These are phyloP conservation scores for Drosophila flavopinicola DNA, from an alignment of 2,888 invertebrate species.

Conservation along the genomic window DNA sequence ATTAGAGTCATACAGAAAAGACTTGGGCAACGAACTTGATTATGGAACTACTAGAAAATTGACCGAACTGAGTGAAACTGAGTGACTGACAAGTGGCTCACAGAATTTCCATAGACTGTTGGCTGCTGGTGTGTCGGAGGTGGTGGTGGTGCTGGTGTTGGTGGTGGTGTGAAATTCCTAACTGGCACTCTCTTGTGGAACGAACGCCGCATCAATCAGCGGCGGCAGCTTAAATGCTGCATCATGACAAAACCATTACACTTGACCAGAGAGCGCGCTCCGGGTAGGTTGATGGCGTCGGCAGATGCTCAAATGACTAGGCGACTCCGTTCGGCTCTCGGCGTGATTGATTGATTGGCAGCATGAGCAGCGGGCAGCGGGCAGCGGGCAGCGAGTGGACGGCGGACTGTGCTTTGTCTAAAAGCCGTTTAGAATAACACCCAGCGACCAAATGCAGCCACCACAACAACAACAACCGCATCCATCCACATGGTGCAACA, in stretches of 20 bases:
- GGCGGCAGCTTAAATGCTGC: slow-evolving; percentile 81
- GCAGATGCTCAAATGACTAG: slow-evolving; percentile 80
- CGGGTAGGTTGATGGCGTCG: slow-evolving; percentile 55
- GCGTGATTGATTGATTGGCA: slow-evolving; percentile 82
- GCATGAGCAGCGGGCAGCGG: slow-evolving; percentile 73
- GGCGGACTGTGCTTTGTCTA: slow-evolving; percentile 69
- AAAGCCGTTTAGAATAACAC: slow-evolving; percentile 80
- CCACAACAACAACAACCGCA: slow-evolving; percentile 18
- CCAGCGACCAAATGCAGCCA: slow-evolving; percentile 42
- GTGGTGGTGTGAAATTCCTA: slow-evolving; percentile 74
- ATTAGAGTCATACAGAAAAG: slow-evolving; percentile 30
- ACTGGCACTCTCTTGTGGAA: slow-evolving; percentile 67
- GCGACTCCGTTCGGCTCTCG: slow-evolving; percentile 57
- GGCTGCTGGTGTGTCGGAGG: slow-evolving; percentile 17
- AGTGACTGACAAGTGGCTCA: slow-evolving; percentile 47
- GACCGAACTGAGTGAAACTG: slow-evolving; percentile 18
- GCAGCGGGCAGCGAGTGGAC: slow-evolving; percentile 24
- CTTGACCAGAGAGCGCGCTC: slow-evolving; percentile 68
- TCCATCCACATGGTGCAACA: slow-evolving; percentile 24
- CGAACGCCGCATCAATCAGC: slow-evolving; percentile 70
- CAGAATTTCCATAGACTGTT: slow-evolving; percentile 64
- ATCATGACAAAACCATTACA: slow-evolving; percentile 83
- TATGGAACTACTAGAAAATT: slow-evolving; percentile 22
- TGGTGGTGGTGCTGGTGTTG: slow-evolving; percentile 19
- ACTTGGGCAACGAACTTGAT: slow-evolving; percentile 55